Evolutionary conservation across 2,113 vertebrate species (phyloP).

Genomic region (Coturnix japonica): DNA sequence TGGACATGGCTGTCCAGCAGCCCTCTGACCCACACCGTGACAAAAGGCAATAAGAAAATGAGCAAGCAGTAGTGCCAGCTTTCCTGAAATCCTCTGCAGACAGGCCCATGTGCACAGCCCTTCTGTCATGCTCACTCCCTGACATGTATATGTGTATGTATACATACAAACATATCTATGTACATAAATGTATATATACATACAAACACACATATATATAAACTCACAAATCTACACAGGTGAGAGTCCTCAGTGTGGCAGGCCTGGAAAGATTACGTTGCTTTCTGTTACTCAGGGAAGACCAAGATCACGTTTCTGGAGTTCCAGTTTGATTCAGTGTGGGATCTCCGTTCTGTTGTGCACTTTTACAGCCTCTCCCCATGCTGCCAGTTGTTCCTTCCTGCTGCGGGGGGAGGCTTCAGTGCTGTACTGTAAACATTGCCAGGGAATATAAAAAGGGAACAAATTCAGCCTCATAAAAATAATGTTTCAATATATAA

Average conservation of each 20-base stretch:
- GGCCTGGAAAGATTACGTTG: neutral
- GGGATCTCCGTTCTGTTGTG: neutral
- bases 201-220: neutral
- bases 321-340: neutral
- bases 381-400: neutral
- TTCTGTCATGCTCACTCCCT: neutral
- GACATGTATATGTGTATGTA: neutral
- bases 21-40: neutral
- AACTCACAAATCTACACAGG: neutral
- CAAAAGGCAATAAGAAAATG: neutral
- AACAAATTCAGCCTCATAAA: neutral
- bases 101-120: neutral
- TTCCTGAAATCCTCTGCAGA: neutral
- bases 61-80: neutral
- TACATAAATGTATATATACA: neutral
- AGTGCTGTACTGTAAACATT: neutral
- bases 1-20: slow-evolving; percentile 4
- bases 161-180: neutral
- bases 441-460: neutral
- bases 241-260: neutral
- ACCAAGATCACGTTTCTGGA: neutral
- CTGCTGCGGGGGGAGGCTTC: neutral
- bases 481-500: neutral
- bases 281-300: neutral
- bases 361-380: neutral